phyloP scores from a whole-genome alignment of 2,888 invertebrate genomes.

The Drosophila nigricruria region DNA sequence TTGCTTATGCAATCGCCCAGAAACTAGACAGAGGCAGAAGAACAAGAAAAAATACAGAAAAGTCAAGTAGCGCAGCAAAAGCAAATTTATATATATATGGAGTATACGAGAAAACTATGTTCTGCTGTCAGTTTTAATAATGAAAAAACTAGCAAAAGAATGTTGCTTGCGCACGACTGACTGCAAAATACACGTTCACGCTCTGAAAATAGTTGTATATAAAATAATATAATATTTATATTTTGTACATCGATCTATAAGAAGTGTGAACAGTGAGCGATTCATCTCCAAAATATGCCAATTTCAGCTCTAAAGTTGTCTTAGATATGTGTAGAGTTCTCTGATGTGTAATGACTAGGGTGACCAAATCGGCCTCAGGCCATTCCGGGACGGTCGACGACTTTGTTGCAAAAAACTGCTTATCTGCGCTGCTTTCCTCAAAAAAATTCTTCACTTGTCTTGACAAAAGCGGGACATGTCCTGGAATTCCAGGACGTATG shows the following conservation, averaged over 20 bases:
- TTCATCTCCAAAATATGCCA: no score
- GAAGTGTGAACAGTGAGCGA: no score
- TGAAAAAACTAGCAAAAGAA: background rate
- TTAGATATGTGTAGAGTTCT: no score
- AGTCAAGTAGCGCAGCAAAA: constrained; percentile 7
- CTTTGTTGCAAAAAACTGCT: no score
- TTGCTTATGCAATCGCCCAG: constrained; percentile 58
- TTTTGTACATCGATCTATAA: background rate
- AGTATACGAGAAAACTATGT: background rate
- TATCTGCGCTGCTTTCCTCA: no score
- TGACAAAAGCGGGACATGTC: no score
- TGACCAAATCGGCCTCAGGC: no score
- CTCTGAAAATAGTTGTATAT: background rate
- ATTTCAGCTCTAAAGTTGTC: no score
- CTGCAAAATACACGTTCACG: background rate
- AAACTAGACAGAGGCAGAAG: constrained; percentile 33
- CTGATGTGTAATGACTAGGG: no score
- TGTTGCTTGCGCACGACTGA: background rate
- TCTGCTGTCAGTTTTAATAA: constrained; percentile 20
- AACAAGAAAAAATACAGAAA: background rate
- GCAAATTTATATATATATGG: background rate
- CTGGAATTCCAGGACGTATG: no score
- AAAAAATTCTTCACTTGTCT: no score
- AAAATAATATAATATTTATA: background rate
- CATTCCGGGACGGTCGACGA: no score